Base-by-base conservation (phyloP, 2,888 invertebrate species). In the Aphidoletes aphidimyza region DNA sequence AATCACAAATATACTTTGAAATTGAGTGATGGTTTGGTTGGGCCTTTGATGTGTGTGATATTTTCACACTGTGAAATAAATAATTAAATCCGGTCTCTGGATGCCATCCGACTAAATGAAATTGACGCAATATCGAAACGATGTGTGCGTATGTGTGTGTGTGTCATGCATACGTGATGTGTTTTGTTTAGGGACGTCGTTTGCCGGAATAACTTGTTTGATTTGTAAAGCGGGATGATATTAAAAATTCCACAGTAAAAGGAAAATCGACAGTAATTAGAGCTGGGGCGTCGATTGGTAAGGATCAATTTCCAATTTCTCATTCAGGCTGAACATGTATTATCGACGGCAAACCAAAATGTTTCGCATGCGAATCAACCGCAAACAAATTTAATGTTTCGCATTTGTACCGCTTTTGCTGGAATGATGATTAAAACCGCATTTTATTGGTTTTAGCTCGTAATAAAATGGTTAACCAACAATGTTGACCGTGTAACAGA, bases 1-100 rank as follows among this genome's bases (percentile, higher is more conserved):
- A 42, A 69, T 54, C 54, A 54, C 54, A 22, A 3, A 54, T 22
- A 54, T 22, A 22, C 2, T 22, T 54, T 22, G 22, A 14, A 3
- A 69, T 30, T 69, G 34, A 34, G 30, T 14, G 69, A 69, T 69
- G 34, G 1, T 69, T 69, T 69, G 69, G 11, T 30, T 30, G n/a
- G n/a, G 69, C 11, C 69, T 69, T 69, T 69, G 69, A 69, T 69
- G 69, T 69, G n/a, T n/a, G 69, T 69, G 69, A 69, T 69, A 69
- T 69, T 69, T 69, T 69, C 3, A 69, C 69, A 69, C 11, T 69
- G 30, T 30, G 69, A 30, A 69, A 34, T 69, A 69, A 69, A 69
- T 69, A 69, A 69, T 69, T 69, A 30, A 69, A 69, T 69, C 34
- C 69, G 30, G 69, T 69, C 69, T 30, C n/a, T n/a, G n/a, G n/a